Base-by-base conservation (phyloP, 1,140 invertebrate species). In the Ptiloglossa arizonensis region DNA sequence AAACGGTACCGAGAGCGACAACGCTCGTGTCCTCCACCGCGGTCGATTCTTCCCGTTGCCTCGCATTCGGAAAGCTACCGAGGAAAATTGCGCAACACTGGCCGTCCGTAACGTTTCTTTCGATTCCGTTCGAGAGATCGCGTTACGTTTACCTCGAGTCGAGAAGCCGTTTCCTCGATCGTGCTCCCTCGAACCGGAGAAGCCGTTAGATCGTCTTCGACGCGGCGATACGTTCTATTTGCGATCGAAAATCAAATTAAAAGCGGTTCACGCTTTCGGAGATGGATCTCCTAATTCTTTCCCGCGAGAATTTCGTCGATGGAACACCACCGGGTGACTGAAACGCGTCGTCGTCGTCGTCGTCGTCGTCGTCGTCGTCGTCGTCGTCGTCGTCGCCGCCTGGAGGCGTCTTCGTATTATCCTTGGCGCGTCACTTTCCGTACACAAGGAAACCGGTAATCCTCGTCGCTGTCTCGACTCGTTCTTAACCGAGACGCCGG, bases 11-110 rank as follows among this genome's bases (percentile, higher is more conserved):
- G 11, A n/a, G 22, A 73, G 19, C 59, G 8, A 13, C 22, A 63
- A 63, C 22, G 5, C 35, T 8, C 19, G 15, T 35, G 27, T 57
- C 57, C 22, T 44, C 50, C 50, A 41, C 24, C n/a, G 44, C n/a
- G 44, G n/a, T n/a, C n/a, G n/a, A n/a, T n/a, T n/a, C 13, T 50
- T 50, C 41, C 17, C 27, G 46, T 5, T 9, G 4, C 38, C 22
- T 5, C 48, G 17, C 15, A 1, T 15, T 64, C 60, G 11, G 19
- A 32, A 54, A 27, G 63, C 22, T 68, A 59, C 54, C 32, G 57
- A 19, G n/a, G 54, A 48, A 68, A 68, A 76, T 76, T 50, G 5
- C 22, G 15, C 29, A 68, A 76, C 50, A 44, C 32, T 19, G 27
- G n/a, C n/a, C n/a, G n/a, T n/a, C n/a, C n/a, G n/a, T n/a, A n/a